Evolutionary conservation across 2,113 vertebrate genomes (phyloP), one percentile per base, ranked within the genome.

Genomic region (Corythoichthys haematopterus): DNA sequence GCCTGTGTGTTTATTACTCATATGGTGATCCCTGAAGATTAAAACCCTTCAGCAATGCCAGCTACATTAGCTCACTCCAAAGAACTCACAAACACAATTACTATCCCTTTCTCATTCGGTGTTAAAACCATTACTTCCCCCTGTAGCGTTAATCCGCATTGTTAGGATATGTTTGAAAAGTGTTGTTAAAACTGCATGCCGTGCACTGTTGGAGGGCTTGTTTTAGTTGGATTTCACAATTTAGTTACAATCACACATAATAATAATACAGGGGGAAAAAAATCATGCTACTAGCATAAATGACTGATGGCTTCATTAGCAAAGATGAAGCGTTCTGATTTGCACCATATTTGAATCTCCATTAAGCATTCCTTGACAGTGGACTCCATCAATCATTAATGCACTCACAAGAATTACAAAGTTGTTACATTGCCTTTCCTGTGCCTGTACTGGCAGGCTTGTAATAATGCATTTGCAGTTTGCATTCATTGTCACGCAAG

Each of bases 371-470:
- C 4, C 16, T 45, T 16, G 3, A 45, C 10, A 45, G n/a, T 61
- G 37, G 16, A 43, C 4, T 61, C 7, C 59, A 4, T 14, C 5
- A 35, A 56, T 14, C 9, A 33, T 33, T 2, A 28, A 56, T 14
- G 3, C 33, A 45, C 10, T 35, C 28, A 11, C 8, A 56, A 45
- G 1, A 16, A 38, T 16, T 16, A 37, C 8, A 16, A 36, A 40
- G 7, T 3, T 60, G 11, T 35, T 10, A 51, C n/a, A 47, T 7
- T 8, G 11, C 28, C 36, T 20, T 28, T 14, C 20, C 62, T 36
- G n/a, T 58, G n/a, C 61, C 11, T 58, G 37, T 61, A 52, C n/a
- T 74, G 13, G 46, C 14, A 65, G 66, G 37, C 36, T 20, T 1
- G 60, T 6, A n/a, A 0, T 62, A 45, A 35, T 66, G 20, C 48